Percentiles rank a stretch among this genome's conserved stretches.
These are phyloP conservation scores for Drosophila lacicola DNA, from an alignment of 2,888 invertebrate genomes.

Conservation along the genomic window DNA sequence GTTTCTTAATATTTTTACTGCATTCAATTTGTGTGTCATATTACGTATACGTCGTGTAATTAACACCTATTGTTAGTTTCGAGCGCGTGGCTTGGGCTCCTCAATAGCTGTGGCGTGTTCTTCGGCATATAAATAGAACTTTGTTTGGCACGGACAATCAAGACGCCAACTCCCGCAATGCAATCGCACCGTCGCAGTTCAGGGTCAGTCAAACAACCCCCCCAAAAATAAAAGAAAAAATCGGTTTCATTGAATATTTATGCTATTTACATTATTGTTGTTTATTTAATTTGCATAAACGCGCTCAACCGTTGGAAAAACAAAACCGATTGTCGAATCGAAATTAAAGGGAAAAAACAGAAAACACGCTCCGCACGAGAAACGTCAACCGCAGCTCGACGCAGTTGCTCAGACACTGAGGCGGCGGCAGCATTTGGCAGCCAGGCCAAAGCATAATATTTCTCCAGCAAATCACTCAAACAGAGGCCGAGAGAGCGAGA, in stretches of 20 bases:
- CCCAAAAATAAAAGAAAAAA: background rate
- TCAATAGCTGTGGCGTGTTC: constrained; percentile 28
- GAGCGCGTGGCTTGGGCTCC: constrained; percentile 18
- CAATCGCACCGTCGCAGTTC: constrained; percentile 30
- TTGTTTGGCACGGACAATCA: constrained; percentile 31
- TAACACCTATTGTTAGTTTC: constrained; percentile 55
- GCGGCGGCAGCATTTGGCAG: constrained; percentile 47
- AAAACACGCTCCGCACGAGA: constrained; percentile 7
- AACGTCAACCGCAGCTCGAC: constrained; percentile 60
- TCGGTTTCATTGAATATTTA: constrained; percentile 49
- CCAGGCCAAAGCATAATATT: constrained; percentile 32
- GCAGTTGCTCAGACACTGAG: constrained; percentile 71
- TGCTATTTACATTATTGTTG: constrained; percentile 45
- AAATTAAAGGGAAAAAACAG: background rate
- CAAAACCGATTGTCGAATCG: constrained; percentile 34
- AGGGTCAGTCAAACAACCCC: constrained; percentile 36
- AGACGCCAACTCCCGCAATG: constrained; percentile 13
- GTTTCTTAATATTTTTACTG: constrained; percentile 18
- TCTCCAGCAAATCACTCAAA: constrained; percentile 59
- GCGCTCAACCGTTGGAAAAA: constrained; percentile 39
- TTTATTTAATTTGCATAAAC: constrained; percentile 52
- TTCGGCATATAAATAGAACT: constrained; percentile 41
- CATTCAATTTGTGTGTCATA: constrained; percentile 25
- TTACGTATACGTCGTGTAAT: constrained; percentile 62
- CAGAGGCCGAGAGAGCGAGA: background rate